phyloP scores from a whole-genome alignment of 92 coral and sea anemone genomes.

The Diadumene lineata region DNA sequence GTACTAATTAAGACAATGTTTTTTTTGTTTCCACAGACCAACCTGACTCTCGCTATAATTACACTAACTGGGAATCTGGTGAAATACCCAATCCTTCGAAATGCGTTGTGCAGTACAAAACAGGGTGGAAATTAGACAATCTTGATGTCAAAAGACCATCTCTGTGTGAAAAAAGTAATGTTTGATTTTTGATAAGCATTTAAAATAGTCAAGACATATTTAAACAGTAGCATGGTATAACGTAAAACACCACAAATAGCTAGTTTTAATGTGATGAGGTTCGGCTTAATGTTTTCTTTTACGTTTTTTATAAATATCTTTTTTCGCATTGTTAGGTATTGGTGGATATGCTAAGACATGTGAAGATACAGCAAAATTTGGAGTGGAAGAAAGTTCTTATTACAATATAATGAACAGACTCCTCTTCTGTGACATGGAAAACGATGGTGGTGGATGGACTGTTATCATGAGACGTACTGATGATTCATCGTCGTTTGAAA shows the following conservation, averaged over 20 bases:
- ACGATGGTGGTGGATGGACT: slow-evolving; percentile 70
- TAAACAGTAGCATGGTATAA: too few species aligned
- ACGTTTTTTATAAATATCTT: neutral
- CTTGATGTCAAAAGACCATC: neutral
- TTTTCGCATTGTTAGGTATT: too few species aligned
- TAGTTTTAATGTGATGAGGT: too few species aligned
- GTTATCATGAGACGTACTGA: slow-evolving; percentile 48
- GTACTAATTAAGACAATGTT: too few species aligned
- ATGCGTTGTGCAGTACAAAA: slow-evolving; percentile 1
- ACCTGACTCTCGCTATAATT: slow-evolving; percentile 21
- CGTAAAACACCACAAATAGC: neutral
- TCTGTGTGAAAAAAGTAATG: slow-evolving; percentile 30
- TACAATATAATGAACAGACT: slow-evolving; percentile 16
- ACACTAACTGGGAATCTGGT: slow-evolving; percentile 21
- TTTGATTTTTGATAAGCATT: neutral
- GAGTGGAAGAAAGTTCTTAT: slow-evolving; percentile 24
- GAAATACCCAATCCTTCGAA: too few species aligned
- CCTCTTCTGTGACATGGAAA: slow-evolving; percentile 52
- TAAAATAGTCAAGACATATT: too few species aligned
- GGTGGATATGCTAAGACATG: too few species aligned
- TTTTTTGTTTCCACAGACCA: neutral
- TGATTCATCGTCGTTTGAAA: slow-evolving; percentile 8
- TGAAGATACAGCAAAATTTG: slow-evolving; percentile 25
- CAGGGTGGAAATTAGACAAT: slow-evolving; percentile 1
- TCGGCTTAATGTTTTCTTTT: too few species aligned